phyloP scores from a whole-genome alignment of 2,888 invertebrate genomes.

The Mesorhabditis belari region DNA sequence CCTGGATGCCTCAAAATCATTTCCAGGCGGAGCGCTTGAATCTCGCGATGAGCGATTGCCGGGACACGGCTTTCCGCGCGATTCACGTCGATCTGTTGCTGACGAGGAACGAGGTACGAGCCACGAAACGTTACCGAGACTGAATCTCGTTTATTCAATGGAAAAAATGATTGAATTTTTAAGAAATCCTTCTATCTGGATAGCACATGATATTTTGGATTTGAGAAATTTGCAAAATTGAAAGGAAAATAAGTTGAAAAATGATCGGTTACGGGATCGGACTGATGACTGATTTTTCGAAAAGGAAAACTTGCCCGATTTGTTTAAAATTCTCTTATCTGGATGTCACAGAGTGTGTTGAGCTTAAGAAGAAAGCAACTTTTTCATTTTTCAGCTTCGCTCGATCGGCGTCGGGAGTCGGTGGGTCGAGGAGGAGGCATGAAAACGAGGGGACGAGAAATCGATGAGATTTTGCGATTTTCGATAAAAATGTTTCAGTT shows the following conservation, averaged over 20 bases:
- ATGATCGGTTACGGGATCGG: too few species aligned
- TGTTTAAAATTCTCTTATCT: neutral
- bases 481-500: too few species aligned
- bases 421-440: neutral
- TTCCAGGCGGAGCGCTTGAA: conserved; percentile 35
- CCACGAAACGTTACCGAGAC: too few species aligned
- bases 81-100: conserved; percentile 40
- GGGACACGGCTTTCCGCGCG: conserved; percentile 42
- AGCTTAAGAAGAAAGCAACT: neutral
- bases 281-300: too few species aligned
- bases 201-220: neutral
- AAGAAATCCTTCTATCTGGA: neutral
- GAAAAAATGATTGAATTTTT: neutral
- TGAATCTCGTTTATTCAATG: too few species aligned
- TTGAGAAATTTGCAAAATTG: neutral
- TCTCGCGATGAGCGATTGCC: conserved; percentile 36
- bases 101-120: conserved; percentile 23
- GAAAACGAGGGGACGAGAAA: too few species aligned
- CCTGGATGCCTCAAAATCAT: conserved; percentile 15
- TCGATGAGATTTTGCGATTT: too few species aligned
- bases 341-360: neutral
- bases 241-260: too few species aligned
- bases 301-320: too few species aligned
- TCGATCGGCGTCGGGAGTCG: neutral
- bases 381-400: neutral